phyloP scores from a whole-genome alignment of 2,113 vertebrate genomes.

The Vidua chalybeata region DNA sequence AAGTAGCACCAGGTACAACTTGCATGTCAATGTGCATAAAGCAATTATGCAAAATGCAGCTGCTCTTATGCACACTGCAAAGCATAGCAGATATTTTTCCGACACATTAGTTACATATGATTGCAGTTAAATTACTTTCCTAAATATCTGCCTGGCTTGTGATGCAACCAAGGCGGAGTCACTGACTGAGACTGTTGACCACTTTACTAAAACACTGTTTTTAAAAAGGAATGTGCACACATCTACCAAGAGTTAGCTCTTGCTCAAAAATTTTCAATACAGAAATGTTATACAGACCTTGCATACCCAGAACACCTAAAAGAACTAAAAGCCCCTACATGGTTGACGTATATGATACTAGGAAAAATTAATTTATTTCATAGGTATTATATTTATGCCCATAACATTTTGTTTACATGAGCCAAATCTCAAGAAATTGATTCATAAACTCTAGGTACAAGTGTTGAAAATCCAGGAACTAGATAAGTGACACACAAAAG shows the following conservation, averaged over 20 bases:
- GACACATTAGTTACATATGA: slow-evolving; percentile 20
- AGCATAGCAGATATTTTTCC: neutral
- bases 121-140: slow-evolving; percentile 37
- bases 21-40: slow-evolving; percentile 15
- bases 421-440: neutral
- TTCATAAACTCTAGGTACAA: neutral
- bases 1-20: neutral
- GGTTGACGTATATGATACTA: neutral
- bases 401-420: neutral
- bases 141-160: slow-evolving; percentile 4
- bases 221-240: neutral
- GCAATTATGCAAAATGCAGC: slow-evolving; percentile 39
- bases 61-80: neutral
- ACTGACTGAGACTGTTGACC: neutral
- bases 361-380: neutral
- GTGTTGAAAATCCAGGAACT: neutral
- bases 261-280: neutral
- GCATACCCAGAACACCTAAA: neutral
- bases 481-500: neutral
- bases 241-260: neutral
- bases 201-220: neutral
- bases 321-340: neutral
- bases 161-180: neutral
- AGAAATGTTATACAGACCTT: neutral
- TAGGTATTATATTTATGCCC: neutral